Evolutionary conservation across 1,140 invertebrate genomes (phyloP).

Genomic region (Zophobas atratus): DNA sequence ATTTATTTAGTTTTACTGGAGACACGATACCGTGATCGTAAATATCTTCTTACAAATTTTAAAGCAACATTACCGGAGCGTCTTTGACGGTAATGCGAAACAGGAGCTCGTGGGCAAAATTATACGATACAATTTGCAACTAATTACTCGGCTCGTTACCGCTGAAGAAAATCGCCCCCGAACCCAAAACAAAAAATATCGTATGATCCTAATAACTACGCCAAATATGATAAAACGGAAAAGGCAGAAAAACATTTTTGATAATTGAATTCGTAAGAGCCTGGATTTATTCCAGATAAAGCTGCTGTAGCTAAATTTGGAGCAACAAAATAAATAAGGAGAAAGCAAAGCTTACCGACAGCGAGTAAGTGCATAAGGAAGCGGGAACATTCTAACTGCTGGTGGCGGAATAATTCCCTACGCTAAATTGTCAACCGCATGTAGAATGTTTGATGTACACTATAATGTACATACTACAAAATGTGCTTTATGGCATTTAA

Average conservation of each 20-base stretch:
- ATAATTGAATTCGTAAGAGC: conserved; percentile 4
- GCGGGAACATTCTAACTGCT: not conserved
- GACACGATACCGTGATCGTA: too few species aligned
- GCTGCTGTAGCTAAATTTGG: not conserved
- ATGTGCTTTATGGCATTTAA: conserved; percentile 18
- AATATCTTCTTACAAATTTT: conserved; percentile 5
- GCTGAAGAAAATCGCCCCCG: conserved; percentile 21
- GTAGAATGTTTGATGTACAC: conserved; percentile 8
- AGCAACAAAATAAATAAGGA: conserved; percentile 6
- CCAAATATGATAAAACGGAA: conserved; percentile 17
- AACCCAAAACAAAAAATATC: conserved; percentile 20
- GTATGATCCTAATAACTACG: conserved; percentile 22
- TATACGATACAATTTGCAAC: conserved; percentile 35
- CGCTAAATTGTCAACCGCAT: conserved; percentile 23
- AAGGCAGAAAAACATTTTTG: conserved; percentile 15
- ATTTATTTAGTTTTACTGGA: too few species aligned
- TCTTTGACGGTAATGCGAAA: conserved; percentile 32
- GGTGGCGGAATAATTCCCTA: not conserved
- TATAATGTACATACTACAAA: not conserved
- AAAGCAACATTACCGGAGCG: conserved; percentile 12
- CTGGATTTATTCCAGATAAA: not conserved
- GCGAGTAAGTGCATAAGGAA: conserved; percentile 17
- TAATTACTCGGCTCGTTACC: conserved; percentile 38
- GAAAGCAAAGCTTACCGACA: not conserved
- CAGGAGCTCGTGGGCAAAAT: conserved; percentile 29